Base-by-base conservation (phyloP, 2,113 vertebrate species). In the Otis tarda region DNA sequence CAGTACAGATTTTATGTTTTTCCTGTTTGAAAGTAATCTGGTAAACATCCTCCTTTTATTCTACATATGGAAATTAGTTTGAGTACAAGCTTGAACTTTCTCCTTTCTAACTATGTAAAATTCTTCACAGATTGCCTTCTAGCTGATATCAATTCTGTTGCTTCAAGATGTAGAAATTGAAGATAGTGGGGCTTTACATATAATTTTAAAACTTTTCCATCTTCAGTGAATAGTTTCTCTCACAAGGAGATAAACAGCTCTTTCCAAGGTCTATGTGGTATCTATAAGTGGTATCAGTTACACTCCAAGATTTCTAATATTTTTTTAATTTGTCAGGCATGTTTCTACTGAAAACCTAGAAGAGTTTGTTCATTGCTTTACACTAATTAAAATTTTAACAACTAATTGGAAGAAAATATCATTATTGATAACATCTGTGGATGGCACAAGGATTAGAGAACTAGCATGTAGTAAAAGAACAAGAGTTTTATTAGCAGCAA, bases 1-100 rank as follows among this genome's bases (percentile, higher is more conserved):
- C 74, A 57, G 27, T 24, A 92, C 5, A 83, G 83, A 86, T 93
- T 87, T 80, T 94, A 49, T 20, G 81, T 12, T 87, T 96, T 96
- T 71, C 68, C 23, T 30, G 23, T 78, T 93, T 87, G 76, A 74
- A 90, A n/a, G 25, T 95, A 69, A 68, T 88, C 82, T 95, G 83
- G 93, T 90, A 95, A 93, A 96, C 82, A 49, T 33, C 7, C 71
- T 80, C 59, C 27, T 77, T 96, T 81, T 76, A 95, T 86, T 95
- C 43, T 74, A 67, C 87, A 85, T 52, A 71, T 83, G 68, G 82
- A 92, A 89, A 96, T 88, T 45, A 91, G 18, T 43, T 87, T 23
- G 59, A 67, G 63, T 94, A 83, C 71, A 95, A 96, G 45, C 92
- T 90, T 96, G 82, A 93, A 85, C 57, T 64, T 82, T 64, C 14